phyloP scores from a whole-genome alignment of 2,113 vertebrate species.

The Telmatochromis sp. region DNA sequence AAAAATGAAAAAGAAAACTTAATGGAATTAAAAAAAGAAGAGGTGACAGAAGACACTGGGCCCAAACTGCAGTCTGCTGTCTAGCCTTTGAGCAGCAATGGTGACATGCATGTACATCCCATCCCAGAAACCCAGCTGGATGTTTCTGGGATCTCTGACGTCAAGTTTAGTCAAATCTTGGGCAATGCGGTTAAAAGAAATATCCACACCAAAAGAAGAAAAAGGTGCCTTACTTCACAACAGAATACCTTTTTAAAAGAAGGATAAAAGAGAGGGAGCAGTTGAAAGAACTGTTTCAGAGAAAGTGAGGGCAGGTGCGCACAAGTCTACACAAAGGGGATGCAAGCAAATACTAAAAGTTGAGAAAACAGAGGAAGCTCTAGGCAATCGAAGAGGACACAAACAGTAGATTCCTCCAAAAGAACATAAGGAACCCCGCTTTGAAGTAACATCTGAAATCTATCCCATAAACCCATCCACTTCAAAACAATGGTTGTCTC shows the following conservation, averaged over 20 bases:
- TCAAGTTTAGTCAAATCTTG: not conserved
- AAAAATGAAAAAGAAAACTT: not conserved
- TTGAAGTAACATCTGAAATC: not conserved
- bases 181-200: not conserved
- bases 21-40: not conserved
- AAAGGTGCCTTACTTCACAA: not conserved
- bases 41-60: not conserved
- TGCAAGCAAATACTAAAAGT: not conserved
- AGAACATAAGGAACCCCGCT: not conserved
- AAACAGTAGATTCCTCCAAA: not conserved
- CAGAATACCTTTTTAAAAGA: not conserved
- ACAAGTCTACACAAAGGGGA: not conserved
- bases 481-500: not conserved
- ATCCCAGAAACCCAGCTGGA: not conserved
- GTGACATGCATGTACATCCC: not conserved
- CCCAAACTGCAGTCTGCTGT: not conserved
- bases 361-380: not conserved
- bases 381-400: not conserved
- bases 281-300: not conserved
- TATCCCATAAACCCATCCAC: not conserved
- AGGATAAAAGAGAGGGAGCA: not conserved
- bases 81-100: not conserved
- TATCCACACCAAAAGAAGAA: not conserved
- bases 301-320: not conserved
- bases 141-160: not conserved